phyloP scores from a whole-genome alignment of 92 coral and sea anemone species.

The Phenganax subtilis region DNA sequence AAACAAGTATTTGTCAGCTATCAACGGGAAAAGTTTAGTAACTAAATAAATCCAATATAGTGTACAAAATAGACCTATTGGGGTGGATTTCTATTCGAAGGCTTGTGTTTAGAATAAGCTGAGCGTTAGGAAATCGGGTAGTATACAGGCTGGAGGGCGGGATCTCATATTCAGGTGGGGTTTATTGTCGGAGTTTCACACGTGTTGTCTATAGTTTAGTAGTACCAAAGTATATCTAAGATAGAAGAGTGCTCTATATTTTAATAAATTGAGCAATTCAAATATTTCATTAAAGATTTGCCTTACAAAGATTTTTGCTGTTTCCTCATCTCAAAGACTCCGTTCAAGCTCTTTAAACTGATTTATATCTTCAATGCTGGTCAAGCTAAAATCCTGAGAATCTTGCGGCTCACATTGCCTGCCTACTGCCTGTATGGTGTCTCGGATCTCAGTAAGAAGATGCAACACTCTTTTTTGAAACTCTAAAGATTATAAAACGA shows the following conservation, averaged over 20 bases:
- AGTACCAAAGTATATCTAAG: not conserved
- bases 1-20: too few relatives aligned
- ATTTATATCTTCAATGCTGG: not conserved
- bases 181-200: not conserved
- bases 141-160: too few relatives aligned
- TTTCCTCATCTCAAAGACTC: not conserved
- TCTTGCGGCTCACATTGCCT: not conserved
- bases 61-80: too few relatives aligned
- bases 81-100: too few relatives aligned
- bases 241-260: not conserved
- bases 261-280: not conserved
- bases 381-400: not conserved
- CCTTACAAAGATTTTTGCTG: not conserved
- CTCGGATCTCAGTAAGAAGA: not conserved
- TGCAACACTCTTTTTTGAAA: conserved; percentile 3
- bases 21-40: too few relatives aligned
- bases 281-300: not conserved
- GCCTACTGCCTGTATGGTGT: not conserved
- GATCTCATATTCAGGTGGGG: not conserved
- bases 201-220: not conserved
- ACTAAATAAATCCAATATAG: too few relatives aligned
- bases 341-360: not conserved
- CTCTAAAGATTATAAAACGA: not conserved
- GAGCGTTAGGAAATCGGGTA: too few relatives aligned
- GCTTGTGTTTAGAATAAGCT: too few relatives aligned